Evolutionary conservation across 2,113 vertebrate genomes (phyloP), one percentile per base, ranked within the genome.

Genomic region (Paramormyrops kingsleyae): DNA sequence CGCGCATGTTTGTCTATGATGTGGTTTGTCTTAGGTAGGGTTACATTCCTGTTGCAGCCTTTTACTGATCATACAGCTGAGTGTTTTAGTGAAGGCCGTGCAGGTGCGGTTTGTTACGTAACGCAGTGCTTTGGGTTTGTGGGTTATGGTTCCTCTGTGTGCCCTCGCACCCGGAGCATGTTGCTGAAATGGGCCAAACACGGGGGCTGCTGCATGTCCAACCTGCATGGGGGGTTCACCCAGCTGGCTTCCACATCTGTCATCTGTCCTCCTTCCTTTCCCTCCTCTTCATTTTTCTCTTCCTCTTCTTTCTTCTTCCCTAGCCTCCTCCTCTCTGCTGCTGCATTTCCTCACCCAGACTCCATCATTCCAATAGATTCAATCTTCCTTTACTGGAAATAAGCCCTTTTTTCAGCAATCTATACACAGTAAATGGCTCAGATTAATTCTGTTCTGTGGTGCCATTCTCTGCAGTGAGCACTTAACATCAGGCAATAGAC

Each of bases 281-380:
- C 1, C 13, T 80, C 35, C 80, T 13, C 8, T 56, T 1, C 19
- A 12, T 49, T 13, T 49, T 52, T 90, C 59, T 74, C n/a, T 70
- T 56, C 50, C 56, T n/a, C 31, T 84, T 8, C 88, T 21, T 56
- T 21, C 56, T 62, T 19, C 19, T 15, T 17, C 83, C 5, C 89
- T 70, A 35, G 80, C 21, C 90, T 89, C 91, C 89, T 90, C 87
- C 91, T 88, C 24, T 59, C 77, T 44, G 31, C 42, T 84, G 47
- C 83, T 12, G 44, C 39, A 13, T 84, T 10, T 44, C 6, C 0
- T 24, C 24, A n/a, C 42, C 9, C 3, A 27, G n/a, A 12, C 7
- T 70, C n/a, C n/a, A 12, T 27, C n/a, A 13, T 70, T 70, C 4
- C 24, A 46, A n/a, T 84, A 21, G 83, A 44, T 27, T 84, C 47